Evolutionary conservation across 2,797 vertebrate species (phyloP), one percentile per base, ranked within the genome.

Genomic region (Serranus cabrilla): DNA sequence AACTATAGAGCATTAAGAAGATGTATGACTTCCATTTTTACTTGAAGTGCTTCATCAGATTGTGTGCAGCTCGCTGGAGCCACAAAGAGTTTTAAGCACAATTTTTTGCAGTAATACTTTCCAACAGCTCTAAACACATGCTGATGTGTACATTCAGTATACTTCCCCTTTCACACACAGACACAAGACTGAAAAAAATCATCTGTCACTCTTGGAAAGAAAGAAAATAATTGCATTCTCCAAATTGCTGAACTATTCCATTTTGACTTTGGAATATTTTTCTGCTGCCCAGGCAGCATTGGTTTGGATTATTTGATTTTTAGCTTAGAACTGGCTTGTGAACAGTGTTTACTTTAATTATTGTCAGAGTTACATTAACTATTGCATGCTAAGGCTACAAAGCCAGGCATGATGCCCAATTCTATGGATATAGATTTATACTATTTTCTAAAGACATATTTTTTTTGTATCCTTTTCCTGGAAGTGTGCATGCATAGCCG

Each of bases 381-480:
- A n/a, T 27, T 25, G 8, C 20, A 37, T 47, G 7, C 11, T 54
- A 18, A 45, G 11, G 5, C 5, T 16, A 45, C 8, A 34, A 34
- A 20, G 37, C n/a, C 16, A 16, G 18, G 12, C 43, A 34, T 61
- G 20, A 7, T 31, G n/a, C 12, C 27, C 10, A 27, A 17, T 27
- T 20, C 17, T 43, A 1, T 18, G 8, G 40, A 11, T 37, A 10
- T 31, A 31, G 27, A 31, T 31, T 31, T 31, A 31, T 31, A 31
- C 27, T 27, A 27, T 6, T 27, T 27, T 27, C 0, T 27, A 27
- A 54, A 27, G 37, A 50, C 18, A 40, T 37, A n/a, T 27, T 27
- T 27, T 27, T 27, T 27, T 57, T 11, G 12, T 21, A 2, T 60
- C 45, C 13, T 59, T 72, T 84, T 87, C 56, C 73, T 82, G 80